Base-by-base conservation (phyloP, 2,888 invertebrate species). In the Synergus umbraculus region DNA sequence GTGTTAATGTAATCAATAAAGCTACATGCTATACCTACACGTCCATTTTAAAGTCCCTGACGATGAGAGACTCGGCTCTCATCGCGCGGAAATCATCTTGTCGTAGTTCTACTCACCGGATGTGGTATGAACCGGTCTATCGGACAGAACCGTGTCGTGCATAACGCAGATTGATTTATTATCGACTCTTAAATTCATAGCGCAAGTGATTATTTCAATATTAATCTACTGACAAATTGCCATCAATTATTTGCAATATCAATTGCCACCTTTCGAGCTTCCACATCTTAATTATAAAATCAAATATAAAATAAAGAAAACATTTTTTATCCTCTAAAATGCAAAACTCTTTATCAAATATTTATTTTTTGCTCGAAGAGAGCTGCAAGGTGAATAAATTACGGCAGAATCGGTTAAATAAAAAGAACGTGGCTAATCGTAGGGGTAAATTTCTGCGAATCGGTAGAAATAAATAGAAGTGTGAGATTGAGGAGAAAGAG, bases 51-150 rank as follows among this genome's bases (percentile, higher is more conserved):
- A 58, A 73, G 54, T 73, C 49, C 41, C 18, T 2, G 37, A 54
- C 54, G 73, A 73, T 73, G 73, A 73, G 73, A 73, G 69, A 49
- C 69, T 13, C 12, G 22, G 37, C 73, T 73, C 46, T 73, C 73
- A 73, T 69, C 73, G 69, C 78, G 76, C 79, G 54, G 65, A 78
- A 69, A 79, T 82, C 73, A 78, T 65, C 77, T 84, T 85, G 86
- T 86, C 85, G 76, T 60, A 69, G 77, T 44, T 83, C 85, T 85
- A 73, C 73, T 58, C 73, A 58, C 54, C 73, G 73, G 73, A 73
- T 79, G 78, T 60, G 81, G 64, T 73, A 37, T 37, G 37, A 73
- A 58, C 73, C 73, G 73, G 73, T 73, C 73, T 73, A 12, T 41
- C n/a, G 10, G 18, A 58, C 37, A 73, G 54, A 73, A 54, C 41